These are phyloP conservation scores for Polyommatus icarus DNA, from an alignment of 2,888 invertebrate species.

Conservation along the genomic window DNA sequence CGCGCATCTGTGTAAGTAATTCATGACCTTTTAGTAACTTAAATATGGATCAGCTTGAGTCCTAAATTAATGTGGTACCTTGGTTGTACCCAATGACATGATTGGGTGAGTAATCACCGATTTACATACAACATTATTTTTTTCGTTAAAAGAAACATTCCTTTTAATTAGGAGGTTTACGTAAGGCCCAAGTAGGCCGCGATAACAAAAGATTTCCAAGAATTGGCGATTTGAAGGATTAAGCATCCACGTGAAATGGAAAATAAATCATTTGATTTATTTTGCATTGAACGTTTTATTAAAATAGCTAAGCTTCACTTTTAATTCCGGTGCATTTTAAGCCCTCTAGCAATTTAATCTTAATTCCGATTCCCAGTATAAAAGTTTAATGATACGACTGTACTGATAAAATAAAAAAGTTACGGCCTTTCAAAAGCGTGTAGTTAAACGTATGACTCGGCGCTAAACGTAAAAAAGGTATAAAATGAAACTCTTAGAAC, in stretches of 20 bases:
- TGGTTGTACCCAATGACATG: neutral
- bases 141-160: no score
- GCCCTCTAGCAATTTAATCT: neutral
- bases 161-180: no score
- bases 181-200: no score
- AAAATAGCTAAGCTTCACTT: neutral
- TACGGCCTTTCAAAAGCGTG: slow-evolving; percentile 15
- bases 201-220: no score
- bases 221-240: no score
- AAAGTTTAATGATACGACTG: neutral
- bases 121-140: no score
- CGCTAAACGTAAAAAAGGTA: slow-evolving; percentile 35
- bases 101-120: no score
- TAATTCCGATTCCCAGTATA: neutral
- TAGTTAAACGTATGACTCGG: slow-evolving; percentile 22
- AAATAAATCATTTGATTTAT: neutral
- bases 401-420: slow-evolving; percentile 21
- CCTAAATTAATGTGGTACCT: neutral
- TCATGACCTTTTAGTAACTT: neutral
- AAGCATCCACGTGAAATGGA: neutral
- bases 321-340: neutral
- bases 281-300: no score
- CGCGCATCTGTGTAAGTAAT: slow-evolving; percentile 64
- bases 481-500: slow-evolving; percentile 43
- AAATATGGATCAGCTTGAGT: no score